Conservation (phyloP, 1,140 invertebrate genomes). For the Rhagoletis zephyria region DNA sequence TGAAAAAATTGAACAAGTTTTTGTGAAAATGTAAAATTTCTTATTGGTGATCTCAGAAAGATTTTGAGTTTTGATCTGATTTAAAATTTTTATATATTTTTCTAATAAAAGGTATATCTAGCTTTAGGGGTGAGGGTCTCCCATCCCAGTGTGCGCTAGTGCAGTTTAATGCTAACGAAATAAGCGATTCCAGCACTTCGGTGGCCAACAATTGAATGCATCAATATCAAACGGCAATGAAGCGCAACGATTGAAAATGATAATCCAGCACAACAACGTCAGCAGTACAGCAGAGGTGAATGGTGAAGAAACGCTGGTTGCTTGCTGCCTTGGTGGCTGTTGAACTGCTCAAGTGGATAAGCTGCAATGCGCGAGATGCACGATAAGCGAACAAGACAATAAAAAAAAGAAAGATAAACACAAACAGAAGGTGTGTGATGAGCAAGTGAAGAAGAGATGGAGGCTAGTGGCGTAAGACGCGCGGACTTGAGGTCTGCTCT, state of each 20-base stretch:
- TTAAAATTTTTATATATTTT: too few species aligned
- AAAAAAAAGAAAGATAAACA: neutral
- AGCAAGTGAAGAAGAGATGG: neutral
- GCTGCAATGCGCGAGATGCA: neutral
- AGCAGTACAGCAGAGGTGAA: neutral
- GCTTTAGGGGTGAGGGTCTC: too few species aligned
- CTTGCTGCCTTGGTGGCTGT: neutral
- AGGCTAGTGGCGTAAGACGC: too few species aligned
- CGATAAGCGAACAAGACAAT: neutral
- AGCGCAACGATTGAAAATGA: conserved; percentile 40
- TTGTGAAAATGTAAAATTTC: too few species aligned
- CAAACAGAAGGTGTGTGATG: neutral
- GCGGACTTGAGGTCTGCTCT: conserved; percentile 22
- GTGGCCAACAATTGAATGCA: conserved; percentile 13
- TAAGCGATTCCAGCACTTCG: neutral
- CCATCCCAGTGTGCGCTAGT: neutral
- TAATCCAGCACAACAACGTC: neutral
- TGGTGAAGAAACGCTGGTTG: neutral
- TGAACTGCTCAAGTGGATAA: conserved; percentile 31
- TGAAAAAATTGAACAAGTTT: too few species aligned
- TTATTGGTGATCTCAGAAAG: too few species aligned
- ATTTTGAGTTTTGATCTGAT: too few species aligned
- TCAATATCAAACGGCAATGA: conserved; percentile 37
- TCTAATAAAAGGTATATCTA: too few species aligned
- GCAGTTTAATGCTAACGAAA: neutral